Base-by-base conservation (phyloP, 2,113 vertebrate species). In the Peromyscus leucopus region DNA sequence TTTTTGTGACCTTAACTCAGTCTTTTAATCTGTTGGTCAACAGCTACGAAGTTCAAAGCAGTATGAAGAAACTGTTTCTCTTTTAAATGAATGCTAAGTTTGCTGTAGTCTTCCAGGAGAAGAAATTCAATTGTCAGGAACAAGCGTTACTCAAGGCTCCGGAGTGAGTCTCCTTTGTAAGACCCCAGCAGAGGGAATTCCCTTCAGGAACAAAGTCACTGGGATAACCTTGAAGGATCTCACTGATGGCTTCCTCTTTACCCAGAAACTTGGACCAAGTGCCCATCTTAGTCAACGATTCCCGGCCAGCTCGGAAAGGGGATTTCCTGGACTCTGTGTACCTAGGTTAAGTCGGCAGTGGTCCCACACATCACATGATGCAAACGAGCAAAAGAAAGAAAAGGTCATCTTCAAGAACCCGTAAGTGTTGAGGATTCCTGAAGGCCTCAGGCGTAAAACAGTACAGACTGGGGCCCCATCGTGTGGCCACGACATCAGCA, bases 321-420 rank as follows among this genome's bases (percentile, higher is more conserved):
- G 51, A 95, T 71, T 95, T 97, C 90, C 42, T 97, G 96, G 94
- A 87, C 57, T 78, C 19, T 63, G 36, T 79, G 24, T 67, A 78
- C 46, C 85, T 74, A 87, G 24, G 71, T 93, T 93, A 85, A 88
- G 59, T 94, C 79, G 91, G 42, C 42, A 65, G 69, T 74, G 11
- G n/a, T 78, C 19, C 36, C 87, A 87, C 19, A 94, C 21, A 24
- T 26, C 89, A 39, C 26, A 61, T 59, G 39, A 11, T 93, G 19
- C 39, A 91, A 85, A 69, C 39, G 87, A 84, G 0, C 51, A 31
- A 59, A 78, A 9, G 79, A 17, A 19, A 8, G 4, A n/a, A 42
- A 13, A 3, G 36, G 12, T 71, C 72, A 63, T 5, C 48, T 96
- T 92, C 94, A 91, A 84, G 69, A 95, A 72, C 89, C 17, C 6